These are phyloP conservation scores for Cyphomyrmex costatus DNA, from an alignment of 1,140 invertebrate species.

Conservation along the genomic window DNA sequence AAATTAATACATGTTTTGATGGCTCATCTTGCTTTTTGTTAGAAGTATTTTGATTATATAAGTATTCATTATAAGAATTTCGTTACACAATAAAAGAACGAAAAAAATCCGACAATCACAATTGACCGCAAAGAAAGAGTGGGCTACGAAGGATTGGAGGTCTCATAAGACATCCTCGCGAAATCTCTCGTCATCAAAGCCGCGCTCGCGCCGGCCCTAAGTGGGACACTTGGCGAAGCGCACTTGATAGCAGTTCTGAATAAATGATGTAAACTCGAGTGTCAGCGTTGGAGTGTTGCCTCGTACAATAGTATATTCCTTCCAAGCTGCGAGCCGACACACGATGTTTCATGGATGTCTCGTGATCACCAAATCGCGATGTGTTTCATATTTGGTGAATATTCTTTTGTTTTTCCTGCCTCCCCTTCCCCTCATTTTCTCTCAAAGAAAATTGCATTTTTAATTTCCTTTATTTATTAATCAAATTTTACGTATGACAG, in stretches of 20 bases:
- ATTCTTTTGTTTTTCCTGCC: background rate
- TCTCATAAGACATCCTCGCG: conserved; percentile 30
- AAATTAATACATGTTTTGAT: too few species aligned
- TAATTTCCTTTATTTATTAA: background rate
- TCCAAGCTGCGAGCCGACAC: background rate
- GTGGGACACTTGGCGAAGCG: conserved; percentile 57
- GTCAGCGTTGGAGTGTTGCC: conserved; percentile 9
- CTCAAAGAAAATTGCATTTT: background rate
- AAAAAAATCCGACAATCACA: background rate
- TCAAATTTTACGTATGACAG: background rate
- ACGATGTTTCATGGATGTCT: background rate
- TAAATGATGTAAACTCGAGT: conserved; percentile 65
- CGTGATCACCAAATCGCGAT: background rate
- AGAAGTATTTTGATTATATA: too few species aligned
- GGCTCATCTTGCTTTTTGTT: too few species aligned
- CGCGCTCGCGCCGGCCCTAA: conserved; percentile 36
- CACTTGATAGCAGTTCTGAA: conserved; percentile 67
- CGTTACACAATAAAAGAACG: background rate
- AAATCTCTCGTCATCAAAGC: conserved; percentile 27
- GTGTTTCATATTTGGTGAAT: background rate
- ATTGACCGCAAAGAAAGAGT: background rate
- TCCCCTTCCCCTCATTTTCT: too few species aligned
- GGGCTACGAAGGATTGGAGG: background rate
- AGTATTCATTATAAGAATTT: background rate
- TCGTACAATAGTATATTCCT: conserved; percentile 21